phyloP scores from a whole-genome alignment of 2,113 vertebrate genomes.

The western clawed frog (Xenopus tropicalis) region UCB_Xtro_10.0 CM004445.2:34205501-34206000 shows the following conservation, averaged over 20 bases:
- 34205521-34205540: conserved; percentile 40
- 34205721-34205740: conserved; percentile 42
- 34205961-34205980: no score
- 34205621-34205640: conserved; percentile 41
- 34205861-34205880: not conserved
- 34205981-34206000: no score
- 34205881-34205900: not conserved
- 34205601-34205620: conserved; percentile 40
- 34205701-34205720: conserved; percentile 45
- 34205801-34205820: conserved; percentile 40
- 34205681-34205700: conserved; percentile 43
- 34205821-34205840: conserved; percentile 10
- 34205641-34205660: conserved; percentile 45
- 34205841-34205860: conserved; percentile 20
- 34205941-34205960: no score
- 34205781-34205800: conserved; percentile 37
- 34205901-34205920: conserved; percentile 8
- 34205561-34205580: conserved; percentile 33
- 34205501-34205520: conserved; percentile 45
- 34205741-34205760: conserved; percentile 39
- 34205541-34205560: conserved; percentile 42
- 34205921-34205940: not conserved
- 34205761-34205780: conserved; percentile 40
- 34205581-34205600: conserved; percentile 25
- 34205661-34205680: conserved; percentile 30